These are phyloP conservation scores for Genyomyrus donnyi DNA, from an alignment of 2,113 vertebrate species.

Conservation along the genomic window DNA sequence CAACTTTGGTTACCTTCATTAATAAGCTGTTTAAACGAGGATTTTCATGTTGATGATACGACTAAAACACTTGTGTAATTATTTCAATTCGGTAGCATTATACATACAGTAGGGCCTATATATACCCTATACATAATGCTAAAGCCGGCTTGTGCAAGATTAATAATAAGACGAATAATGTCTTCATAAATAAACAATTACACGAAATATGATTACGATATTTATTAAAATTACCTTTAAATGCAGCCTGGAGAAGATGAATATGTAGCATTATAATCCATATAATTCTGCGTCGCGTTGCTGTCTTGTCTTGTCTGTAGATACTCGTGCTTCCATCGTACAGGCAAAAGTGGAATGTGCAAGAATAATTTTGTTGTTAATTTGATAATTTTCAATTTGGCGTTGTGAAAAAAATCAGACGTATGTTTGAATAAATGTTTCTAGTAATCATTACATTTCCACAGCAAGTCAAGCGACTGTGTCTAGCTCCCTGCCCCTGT, in stretches of 20 bases:
- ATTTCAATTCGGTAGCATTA: neutral
- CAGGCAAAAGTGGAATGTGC: neutral
- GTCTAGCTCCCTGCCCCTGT: slow-evolving; percentile 16
- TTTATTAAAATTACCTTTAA: slow-evolving; percentile 4
- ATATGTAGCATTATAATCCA: slow-evolving; percentile 7
- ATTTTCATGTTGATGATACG: neutral
- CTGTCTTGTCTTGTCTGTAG: neutral
- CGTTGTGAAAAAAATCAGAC: slow-evolving; percentile 17
- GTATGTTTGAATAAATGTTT: neutral
- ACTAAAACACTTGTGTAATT: neutral
- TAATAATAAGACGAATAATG: neutral
- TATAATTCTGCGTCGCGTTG: neutral
- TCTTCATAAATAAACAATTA: neutral
- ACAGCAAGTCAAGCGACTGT: neutral
- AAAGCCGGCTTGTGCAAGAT: neutral
- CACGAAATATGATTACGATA: neutral
- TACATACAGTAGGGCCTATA: neutral
- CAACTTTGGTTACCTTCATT: neutral
- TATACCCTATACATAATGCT: neutral
- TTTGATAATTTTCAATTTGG: slow-evolving; percentile 23
- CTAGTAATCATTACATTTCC: neutral
- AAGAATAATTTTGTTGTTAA: slow-evolving; percentile 20
- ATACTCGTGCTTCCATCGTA: neutral
- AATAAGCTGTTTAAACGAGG: neutral
- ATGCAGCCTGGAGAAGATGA: neutral